Evolutionary conservation across 2,797 vertebrate species (phyloP).

Genomic region (Atherinosoma microstoma): DNA sequence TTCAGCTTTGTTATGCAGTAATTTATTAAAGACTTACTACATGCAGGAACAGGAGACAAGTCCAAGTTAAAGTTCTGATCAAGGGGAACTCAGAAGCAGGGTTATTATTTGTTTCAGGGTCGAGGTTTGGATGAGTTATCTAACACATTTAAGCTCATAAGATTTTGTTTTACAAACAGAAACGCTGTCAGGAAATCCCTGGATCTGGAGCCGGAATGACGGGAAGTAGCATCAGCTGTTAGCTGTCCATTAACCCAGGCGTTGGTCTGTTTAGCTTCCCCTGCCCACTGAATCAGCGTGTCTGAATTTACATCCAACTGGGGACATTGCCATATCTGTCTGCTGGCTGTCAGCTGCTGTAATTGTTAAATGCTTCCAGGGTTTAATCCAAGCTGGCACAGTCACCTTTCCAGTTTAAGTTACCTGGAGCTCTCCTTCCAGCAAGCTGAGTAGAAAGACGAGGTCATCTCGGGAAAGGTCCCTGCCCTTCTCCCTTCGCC

Average conservation of each 20-base stretch:
- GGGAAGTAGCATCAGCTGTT: constrained; percentile 67
- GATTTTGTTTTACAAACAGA: constrained; percentile 12
- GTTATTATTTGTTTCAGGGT: background rate
- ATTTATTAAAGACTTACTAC: background rate
- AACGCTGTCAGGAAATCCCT: constrained; percentile 32
- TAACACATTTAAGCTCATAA: background rate
- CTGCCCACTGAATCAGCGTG: constrained; percentile 22
- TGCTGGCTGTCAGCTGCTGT: constrained; percentile 26
- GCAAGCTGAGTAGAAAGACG: constrained; percentile 93
- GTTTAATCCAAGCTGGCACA: constrained; percentile 9
- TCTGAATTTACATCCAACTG: constrained; percentile 43
- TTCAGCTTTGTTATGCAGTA: background rate
- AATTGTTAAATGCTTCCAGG: constrained; percentile 19
- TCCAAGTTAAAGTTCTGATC: background rate
- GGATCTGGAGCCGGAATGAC: constrained; percentile 37
- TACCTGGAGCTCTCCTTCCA: constrained; percentile 97
- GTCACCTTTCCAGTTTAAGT: constrained; percentile 55
- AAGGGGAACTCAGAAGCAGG: background rate
- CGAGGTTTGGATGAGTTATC: background rate
- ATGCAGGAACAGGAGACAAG: background rate
- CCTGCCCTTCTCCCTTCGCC: constrained; percentile 79
- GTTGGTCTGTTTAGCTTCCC: constrained; percentile 35
- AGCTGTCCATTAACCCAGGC: constrained; percentile 53
- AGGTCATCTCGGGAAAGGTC: constrained; percentile 95
- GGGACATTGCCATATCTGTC: constrained; percentile 42